Evolutionary conservation across 2,888 invertebrate species (phyloP), one percentile per base, ranked within the genome.

Genomic region (Ryuthela nishihirai): DNA sequence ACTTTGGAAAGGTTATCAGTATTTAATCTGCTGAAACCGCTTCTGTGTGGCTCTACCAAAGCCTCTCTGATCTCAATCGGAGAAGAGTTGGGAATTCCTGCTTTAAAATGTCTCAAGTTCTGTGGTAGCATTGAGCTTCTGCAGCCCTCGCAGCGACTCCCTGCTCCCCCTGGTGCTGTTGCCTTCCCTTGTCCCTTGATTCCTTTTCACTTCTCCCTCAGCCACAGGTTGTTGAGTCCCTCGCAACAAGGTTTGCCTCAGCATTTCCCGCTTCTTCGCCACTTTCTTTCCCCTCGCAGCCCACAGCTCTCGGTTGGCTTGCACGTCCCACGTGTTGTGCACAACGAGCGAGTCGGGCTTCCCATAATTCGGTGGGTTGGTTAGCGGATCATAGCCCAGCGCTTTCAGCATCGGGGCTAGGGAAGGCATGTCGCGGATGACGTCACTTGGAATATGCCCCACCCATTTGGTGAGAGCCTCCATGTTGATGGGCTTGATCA

Each of bases 401-500:
- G 86, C 83, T 36, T 87, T 85, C 68, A 97, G 81, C 95, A 97
- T 95, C 62, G 95, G 95, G 65, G 95, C 95, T 69, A 95, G 83
- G 69, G 86, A 84, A n/a, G 87, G 85, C 90, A 94, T 92, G 74
- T 93, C 92, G 63, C 82, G 82, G 64, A 93, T 83, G 59, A 97
- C 94, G 78, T 98, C 95, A 17, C 84, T 83, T 1, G 79, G 78
- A 38, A 79, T 72, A 10, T 72, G 68, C 15, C 75, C 70, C 15
- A 77, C 77, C 79, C 79, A 79, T 62, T 76, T 77, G 29, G 71
- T 70, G 65, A 98, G 80, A 39, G 98, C 98, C 77, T 97, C 97
- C 71, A 91, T 80, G 79, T 99, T 97, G 62, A 99, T 88, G 15
- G 98, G 94, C 72, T 97, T 95, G 75, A 97, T 92, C 70, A 99